Conservation (phyloP, 1,140 invertebrate genomes). For the Bombus huntii region DNA sequence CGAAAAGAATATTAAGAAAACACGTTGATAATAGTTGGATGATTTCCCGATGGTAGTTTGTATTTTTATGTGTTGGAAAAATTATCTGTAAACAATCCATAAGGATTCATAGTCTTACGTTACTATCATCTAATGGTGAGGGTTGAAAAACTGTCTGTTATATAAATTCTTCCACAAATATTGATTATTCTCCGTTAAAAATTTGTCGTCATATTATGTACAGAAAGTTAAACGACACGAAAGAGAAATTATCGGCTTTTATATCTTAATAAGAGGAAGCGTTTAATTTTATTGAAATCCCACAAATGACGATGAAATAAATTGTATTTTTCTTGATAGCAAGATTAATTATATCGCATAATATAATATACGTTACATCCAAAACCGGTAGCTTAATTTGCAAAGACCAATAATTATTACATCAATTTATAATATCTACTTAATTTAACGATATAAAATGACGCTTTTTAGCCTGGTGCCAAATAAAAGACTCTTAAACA, state of each 20-base stretch:
- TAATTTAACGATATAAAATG: too few species aligned
- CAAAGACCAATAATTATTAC: background rate
- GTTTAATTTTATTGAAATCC: too few species aligned
- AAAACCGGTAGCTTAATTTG: background rate
- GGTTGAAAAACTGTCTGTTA: background rate
- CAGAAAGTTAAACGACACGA: background rate
- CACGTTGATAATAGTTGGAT: background rate
- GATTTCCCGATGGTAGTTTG: too few species aligned
- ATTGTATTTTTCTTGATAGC: background rate
- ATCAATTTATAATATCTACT: background rate
- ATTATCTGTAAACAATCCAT: too few species aligned
- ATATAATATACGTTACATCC: background rate
- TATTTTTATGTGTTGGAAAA: background rate
- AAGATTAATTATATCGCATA: background rate
- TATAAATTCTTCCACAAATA: background rate
- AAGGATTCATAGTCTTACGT: background rate
- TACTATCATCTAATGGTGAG: fast-evolving
- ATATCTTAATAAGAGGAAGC: too few species aligned
- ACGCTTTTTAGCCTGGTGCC: too few species aligned
- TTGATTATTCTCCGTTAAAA: background rate
- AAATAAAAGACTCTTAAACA: too few species aligned
- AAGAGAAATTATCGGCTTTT: too few species aligned
- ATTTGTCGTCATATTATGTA: background rate
- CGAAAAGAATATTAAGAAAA: background rate
- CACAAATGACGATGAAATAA: background rate